Conservation (phyloP, 2,888 invertebrate species). For the Cremastinae sp. region DNA sequence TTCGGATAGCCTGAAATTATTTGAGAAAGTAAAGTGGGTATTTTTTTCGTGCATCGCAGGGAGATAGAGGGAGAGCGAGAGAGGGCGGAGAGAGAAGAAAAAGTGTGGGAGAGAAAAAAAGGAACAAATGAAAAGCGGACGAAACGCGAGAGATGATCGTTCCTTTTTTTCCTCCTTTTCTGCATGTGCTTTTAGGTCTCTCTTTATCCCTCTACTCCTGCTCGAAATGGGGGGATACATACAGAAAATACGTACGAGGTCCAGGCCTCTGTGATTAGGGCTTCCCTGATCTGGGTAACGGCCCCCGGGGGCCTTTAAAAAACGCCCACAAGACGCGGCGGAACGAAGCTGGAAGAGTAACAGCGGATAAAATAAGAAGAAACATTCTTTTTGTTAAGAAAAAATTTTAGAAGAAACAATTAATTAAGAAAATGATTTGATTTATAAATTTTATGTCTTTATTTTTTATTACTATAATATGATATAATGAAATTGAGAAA, state of each 20-base stretch:
- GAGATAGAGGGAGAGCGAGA: conserved; percentile 13
- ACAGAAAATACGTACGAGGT: too few species aligned
- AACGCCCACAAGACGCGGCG: conserved; percentile 76
- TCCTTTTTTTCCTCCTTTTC: conserved; percentile 7
- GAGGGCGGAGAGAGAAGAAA: not conserved
- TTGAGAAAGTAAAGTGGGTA: too few species aligned
- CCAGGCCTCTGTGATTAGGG: conserved; percentile 77
- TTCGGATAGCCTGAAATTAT: too few species aligned
- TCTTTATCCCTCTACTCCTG: too few species aligned
- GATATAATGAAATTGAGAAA: too few species aligned
- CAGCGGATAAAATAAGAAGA: conserved; percentile 53
- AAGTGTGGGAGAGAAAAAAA: conserved; percentile 4
- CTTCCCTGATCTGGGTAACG: conserved; percentile 47
- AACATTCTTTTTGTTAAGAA: conserved; percentile 40
- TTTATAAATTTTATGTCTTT: too few species aligned
- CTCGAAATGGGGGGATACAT: too few species aligned
- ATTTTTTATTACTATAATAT: too few species aligned
- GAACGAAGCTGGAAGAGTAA: conserved; percentile 61
- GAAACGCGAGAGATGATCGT: conserved; percentile 61
- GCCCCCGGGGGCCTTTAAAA: conserved; percentile 69
- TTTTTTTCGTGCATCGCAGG: too few species aligned
- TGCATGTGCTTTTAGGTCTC: too few species aligned
- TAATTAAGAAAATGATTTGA: too few species aligned
- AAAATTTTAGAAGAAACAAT: conserved; percentile 22
- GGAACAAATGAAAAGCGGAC: conserved; percentile 65